phyloP scores from a whole-genome alignment of 2,888 invertebrate species.

The Cosmorhoe ocellata region DNA sequence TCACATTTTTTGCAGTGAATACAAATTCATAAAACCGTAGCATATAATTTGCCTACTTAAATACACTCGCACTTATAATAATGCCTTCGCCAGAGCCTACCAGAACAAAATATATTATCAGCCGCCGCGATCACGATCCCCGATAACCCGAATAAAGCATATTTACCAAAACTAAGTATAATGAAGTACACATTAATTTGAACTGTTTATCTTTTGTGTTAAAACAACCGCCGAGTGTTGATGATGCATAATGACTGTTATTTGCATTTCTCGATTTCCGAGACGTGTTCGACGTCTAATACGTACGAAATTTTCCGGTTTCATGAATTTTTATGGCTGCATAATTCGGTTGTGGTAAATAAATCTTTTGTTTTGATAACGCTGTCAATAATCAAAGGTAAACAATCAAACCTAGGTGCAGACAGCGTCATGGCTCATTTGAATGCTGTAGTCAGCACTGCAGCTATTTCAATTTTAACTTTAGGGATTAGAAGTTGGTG shows the following conservation, averaged over 20 bases:
- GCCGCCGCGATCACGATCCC: conserved; percentile 62
- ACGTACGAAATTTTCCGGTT: conserved; percentile 62
- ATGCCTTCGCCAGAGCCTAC: conserved; percentile 29
- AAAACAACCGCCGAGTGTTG: conserved; percentile 76
- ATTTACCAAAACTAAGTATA: conserved; percentile 74
- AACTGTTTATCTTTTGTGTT: conserved; percentile 79
- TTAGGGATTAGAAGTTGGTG: too few relatives aligned
- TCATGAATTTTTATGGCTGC: conserved; percentile 64
- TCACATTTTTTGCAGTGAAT: not conserved
- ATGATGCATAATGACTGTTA: conserved; percentile 78
- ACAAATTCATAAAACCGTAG: conserved; percentile 10
- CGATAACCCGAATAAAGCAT: conserved; percentile 75
- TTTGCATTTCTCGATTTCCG: conserved; percentile 75
- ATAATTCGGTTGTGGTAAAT: conserved; percentile 52
- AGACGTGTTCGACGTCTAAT: conserved; percentile 73
- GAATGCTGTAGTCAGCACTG: too few relatives aligned
- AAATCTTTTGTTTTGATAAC: conserved; percentile 46
- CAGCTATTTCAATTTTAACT: too few relatives aligned
- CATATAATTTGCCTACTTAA: conserved; percentile 23
- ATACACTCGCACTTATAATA: conserved; percentile 28
- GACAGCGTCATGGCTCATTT: too few relatives aligned
- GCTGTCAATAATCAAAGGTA: conserved; percentile 5
- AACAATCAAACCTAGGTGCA: too few relatives aligned
- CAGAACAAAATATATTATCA: conserved; percentile 51
- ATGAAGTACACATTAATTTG: conserved; percentile 76